phyloP scores from a whole-genome alignment of 1,140 invertebrate genomes.

The Scaptomyza hsui region DNA sequence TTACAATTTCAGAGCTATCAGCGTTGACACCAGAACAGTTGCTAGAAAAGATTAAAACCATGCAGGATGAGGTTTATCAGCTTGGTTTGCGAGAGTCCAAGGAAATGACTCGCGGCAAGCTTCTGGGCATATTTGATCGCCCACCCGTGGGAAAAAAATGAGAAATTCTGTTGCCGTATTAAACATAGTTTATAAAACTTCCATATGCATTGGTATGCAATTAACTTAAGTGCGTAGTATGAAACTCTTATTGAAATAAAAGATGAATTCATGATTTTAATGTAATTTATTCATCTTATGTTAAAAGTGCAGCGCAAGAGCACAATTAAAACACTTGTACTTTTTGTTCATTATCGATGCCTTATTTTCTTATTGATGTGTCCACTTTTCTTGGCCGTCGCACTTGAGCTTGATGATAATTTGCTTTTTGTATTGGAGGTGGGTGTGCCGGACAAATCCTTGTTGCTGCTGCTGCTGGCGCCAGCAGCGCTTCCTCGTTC shows the following conservation, averaged over 20 bases:
- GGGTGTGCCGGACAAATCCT: conserved; percentile 63
- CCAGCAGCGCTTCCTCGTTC: conserved; percentile 10
- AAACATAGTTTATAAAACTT: conserved; percentile 9
- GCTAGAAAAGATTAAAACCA: conserved; percentile 95
- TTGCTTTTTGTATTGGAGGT: conserved; percentile 78
- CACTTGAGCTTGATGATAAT: conserved; percentile 66
- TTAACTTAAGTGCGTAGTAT: conserved; percentile 21
- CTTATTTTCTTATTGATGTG: conserved; percentile 78
- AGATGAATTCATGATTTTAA: conserved; percentile 4
- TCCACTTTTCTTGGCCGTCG: conserved; percentile 72
- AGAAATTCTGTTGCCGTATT: conserved; percentile 23
- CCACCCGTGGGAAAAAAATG: conserved; percentile 24
- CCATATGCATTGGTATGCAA: conserved; percentile 5
- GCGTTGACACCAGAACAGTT: conserved; percentile 91
- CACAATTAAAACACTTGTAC: conserved; percentile 6
- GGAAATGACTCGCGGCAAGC: conserved; percentile 98
- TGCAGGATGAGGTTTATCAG: conserved; percentile 97
- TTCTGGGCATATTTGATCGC: conserved; percentile 92
- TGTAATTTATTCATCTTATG: conserved; percentile 1
- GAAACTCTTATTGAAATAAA: conserved; percentile 32
- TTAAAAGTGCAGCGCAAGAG: conserved; percentile 20
- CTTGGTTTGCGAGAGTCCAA: conserved; percentile 97
- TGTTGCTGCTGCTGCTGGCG: conserved; percentile 34
- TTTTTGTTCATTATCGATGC: conserved; percentile 73
- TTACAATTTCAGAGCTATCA: conserved; percentile 89